A percentile compares a stretch with the other conserved stretches of the same genome.
These are phyloP conservation scores for Phocoena sinus DNA, from an alignment of 2,113 vertebrate genomes.

Conservation along the genomic window DNA sequence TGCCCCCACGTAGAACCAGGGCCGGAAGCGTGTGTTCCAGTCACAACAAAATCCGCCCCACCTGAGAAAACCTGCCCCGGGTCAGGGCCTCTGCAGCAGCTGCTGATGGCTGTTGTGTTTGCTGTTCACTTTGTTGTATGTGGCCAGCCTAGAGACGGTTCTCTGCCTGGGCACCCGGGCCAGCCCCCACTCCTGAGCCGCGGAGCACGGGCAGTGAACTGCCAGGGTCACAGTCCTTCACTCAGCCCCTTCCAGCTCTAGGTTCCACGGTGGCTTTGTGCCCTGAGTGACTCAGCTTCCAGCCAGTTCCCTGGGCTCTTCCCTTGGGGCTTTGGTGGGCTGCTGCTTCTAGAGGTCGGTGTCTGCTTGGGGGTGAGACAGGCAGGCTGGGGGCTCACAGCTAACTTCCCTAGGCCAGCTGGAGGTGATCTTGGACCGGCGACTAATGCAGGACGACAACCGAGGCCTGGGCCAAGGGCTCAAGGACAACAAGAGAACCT, in stretches of 20 bases:
- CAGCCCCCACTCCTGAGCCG: neutral
- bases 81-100: neutral
- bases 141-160: rapidly evolving
- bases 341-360: neutral
- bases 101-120: neutral
- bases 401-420: slow-evolving; percentile 86
- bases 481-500: slow-evolving; percentile 96
- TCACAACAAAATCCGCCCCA: neutral
- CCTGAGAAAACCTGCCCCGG: neutral
- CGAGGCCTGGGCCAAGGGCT: slow-evolving; percentile 96
- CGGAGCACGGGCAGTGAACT: rapidly evolving
- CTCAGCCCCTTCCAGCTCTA: neutral
- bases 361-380: neutral
- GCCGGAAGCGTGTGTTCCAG: neutral
- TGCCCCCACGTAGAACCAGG: rapidly evolving
- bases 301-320: neutral
- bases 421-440: slow-evolving; percentile 95
- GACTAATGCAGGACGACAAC: slow-evolving; percentile 98
- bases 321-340: neutral
- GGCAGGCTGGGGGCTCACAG: neutral
- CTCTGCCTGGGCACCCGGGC: neutral
- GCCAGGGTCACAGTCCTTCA: rapidly evolving
- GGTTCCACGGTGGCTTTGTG: neutral
- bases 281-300: neutral
- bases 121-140: neutral